Base-by-base conservation (phyloP, 2,113 vertebrate genomes). In the Arizona elegans region DNA sequence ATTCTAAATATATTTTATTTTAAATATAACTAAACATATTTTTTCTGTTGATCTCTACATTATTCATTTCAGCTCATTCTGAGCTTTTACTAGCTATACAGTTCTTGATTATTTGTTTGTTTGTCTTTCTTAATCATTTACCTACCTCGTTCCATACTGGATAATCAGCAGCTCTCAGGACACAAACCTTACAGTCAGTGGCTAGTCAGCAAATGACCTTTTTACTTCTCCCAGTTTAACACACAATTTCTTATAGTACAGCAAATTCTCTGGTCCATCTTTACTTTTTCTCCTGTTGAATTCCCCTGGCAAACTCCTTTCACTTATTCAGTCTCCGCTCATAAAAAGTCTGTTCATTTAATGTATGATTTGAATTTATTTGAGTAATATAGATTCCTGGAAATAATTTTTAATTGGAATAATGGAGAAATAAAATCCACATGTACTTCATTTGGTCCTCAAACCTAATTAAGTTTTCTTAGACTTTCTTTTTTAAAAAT, bases 401-500 rank as follows among this genome's bases (percentile, higher is more conserved):
- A 95, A 95, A 95, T 93, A 95, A 94, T 93, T 95, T 94, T 90
- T 95, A 54, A 86, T 91, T 95, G 94, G 94, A 95, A 94, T 91
- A 96, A 95, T 95, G 93, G 95, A 92, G 88, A 96, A 96, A 95
- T 96, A 90, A 93, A 96, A 95, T 92, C 91, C 24, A 62, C 95
- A 96, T 96, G 94, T 94, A 93, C 94, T 90, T 95, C 38, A 96
- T 96, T 94, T 94, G 95, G 97, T 96, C 92, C 90, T 88, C 94
- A 93, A 96, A 95, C 92, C 95, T 95, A 96, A 96, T 97, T 97
- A 96, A 96, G 96, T 96, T 95, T 96, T 89, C 93, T 62, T 91
- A 89, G n/a, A 13, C 3, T 81, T 93, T 96, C 96, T 95, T 47
- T 81, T 21, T 38, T 2, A 17, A 53, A 87, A 55, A 96, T 93